phyloP scores from a whole-genome alignment of 2,113 vertebrate genomes.

The Oncorhynchus clarkii region DNA sequence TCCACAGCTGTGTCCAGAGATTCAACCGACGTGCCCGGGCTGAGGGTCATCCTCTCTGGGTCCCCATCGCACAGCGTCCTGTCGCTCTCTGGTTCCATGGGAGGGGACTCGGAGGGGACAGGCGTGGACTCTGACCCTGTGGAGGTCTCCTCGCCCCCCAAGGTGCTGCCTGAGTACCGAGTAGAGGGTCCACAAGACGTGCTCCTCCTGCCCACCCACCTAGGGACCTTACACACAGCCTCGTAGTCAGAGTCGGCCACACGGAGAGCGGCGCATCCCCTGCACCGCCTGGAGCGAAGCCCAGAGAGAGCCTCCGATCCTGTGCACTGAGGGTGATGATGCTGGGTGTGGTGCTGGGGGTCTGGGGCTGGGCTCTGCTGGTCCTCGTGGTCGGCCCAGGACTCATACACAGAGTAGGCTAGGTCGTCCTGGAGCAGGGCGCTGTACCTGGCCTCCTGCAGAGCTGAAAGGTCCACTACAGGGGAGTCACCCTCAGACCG shows the following conservation, averaged over 20 bases:
- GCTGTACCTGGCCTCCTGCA: conserved; percentile 77
- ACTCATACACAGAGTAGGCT: conserved; percentile 85
- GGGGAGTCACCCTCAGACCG: conserved; percentile 46
- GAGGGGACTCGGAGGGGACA: conserved; percentile 28
- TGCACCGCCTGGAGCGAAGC: conserved; percentile 78
- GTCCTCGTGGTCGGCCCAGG: conserved; percentile 86
- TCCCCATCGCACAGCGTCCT: conserved; percentile 63
- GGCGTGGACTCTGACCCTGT: conserved; percentile 39
- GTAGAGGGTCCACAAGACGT: conserved; percentile 79
- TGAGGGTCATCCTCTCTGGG: conserved; percentile 59
- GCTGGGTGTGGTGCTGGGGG: conserved; percentile 58
- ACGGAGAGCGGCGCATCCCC: conserved; percentile 80
- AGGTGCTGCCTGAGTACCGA: conserved; percentile 64
- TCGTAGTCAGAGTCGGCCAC: conserved; percentile 91
- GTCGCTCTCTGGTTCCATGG: conserved; percentile 39
- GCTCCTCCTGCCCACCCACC: conserved; percentile 80
- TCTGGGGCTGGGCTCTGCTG: conserved; percentile 54
- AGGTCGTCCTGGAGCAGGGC: conserved; percentile 90
- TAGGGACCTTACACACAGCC: conserved; percentile 88
- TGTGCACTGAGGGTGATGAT: conserved; percentile 69
- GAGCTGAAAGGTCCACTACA: conserved; percentile 72
- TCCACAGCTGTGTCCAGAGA: conserved; percentile 79
- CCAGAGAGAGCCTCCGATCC: conserved; percentile 47
- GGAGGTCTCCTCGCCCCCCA: conserved; percentile 54
- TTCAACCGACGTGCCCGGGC: conserved; percentile 76